Conservation (phyloP, 2,113 vertebrate genomes). For the Rattus norvegicus region GRCr8 NC_086029.1:78318001-78318500, state of each 20-base stretch:
- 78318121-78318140: background rate
- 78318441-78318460: background rate
- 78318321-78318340: no score
- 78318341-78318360: no score
- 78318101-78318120: background rate
- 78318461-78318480: background rate
- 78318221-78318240: background rate
- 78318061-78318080: constrained; percentile 57
- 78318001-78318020: background rate
- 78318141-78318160: no score
- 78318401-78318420: background rate
- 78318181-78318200: background rate
- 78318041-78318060: background rate
- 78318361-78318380: no score
- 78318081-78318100: background rate
- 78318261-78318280: background rate
- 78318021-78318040: background rate
- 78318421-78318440: background rate
- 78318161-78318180: background rate
- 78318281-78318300: no score
- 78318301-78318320: no score
- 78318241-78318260: background rate
- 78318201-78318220: background rate
- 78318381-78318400: background rate
- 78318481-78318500: no score